These are phyloP conservation scores for Arizona elegans DNA, from an alignment of 2,113 vertebrate species.

Conservation along the genomic window DNA sequence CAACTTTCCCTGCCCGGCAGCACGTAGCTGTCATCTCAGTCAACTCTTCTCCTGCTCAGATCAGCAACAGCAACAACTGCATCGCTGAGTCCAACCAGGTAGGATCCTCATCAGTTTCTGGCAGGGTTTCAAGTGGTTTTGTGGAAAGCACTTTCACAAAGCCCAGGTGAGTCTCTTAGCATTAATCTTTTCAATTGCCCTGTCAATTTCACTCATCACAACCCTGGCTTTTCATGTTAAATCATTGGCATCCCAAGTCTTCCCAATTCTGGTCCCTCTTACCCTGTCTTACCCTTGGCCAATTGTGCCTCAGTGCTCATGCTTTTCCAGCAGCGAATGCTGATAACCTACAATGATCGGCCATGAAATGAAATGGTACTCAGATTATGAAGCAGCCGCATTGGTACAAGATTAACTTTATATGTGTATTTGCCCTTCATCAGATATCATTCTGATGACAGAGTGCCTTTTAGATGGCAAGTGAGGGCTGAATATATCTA, in stretches of 20 bases:
- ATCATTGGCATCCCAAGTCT: neutral
- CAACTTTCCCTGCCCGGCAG: constrained; percentile 81
- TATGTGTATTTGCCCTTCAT: neutral
- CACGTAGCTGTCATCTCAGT: constrained; percentile 77
- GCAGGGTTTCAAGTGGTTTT: neutral
- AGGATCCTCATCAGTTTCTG: constrained; percentile 8
- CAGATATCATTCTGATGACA: neutral
- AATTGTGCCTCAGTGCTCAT: neutral
- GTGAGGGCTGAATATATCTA: neutral
- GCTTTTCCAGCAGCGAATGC: neutral
- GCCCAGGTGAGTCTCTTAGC: neutral
- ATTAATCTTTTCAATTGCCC: neutral
- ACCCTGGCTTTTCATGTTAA: neutral
- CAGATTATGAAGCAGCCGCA: neutral
- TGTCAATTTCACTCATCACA: neutral
- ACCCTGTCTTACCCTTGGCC: neutral
- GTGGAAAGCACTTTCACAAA: neutral
- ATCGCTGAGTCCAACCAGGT: constrained; percentile 83
- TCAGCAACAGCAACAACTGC: constrained; percentile 71
- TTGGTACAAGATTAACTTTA: neutral
- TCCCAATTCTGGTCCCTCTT: neutral
- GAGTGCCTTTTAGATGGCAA: neutral
- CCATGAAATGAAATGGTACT: neutral
- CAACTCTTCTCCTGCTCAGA: constrained; percentile 68
- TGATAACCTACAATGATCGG: neutral